Base-by-base conservation (phyloP, 2,888 invertebrate species). In the Coenonympha glycerion region DNA sequence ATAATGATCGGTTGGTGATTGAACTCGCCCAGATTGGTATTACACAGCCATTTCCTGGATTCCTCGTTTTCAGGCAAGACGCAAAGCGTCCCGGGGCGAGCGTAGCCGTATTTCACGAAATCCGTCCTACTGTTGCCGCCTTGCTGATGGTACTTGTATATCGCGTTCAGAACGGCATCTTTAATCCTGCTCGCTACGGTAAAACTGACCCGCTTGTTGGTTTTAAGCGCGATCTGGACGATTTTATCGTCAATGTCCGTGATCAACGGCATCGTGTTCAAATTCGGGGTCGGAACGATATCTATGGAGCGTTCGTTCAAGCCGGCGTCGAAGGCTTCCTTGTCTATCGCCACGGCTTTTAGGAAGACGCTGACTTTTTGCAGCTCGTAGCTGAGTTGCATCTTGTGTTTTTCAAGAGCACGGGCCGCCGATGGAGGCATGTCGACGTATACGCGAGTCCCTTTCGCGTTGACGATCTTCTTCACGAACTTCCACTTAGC, bases 401-500 rank as follows among this genome's bases (percentile, higher is more conserved):
- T 79, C 34, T 79, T 77, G 52, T 73, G 63, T 9, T 63, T 65
- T 47, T 81, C 81, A 2, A 87, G 64, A 1, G 76, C 76, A 8
- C 79, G 75, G 1, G 83, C 80, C 1, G 79, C 71, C 0, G 82
- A 73, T 8, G 83, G 80, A 1, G 83, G 84, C 71, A 87, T 81
- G 40, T 87, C 86, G 0, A 85, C 79, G 53, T 85, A 87, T 3
- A 87, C 48, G 9, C 85, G 64, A 5, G 79, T 85, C 1, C 86
- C 86, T 44, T 79, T 82, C 0, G 46, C 46, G 0, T 69, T 80
- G 2, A 80, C 64, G 5, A 85, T 69, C 51, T 78, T 78, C 60
- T 80, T 84, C 0, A 86, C 81, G 11, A 76, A 68, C 58, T 85
- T 85, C 86, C 86, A 87, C 69, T 74, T 79, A 65, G 68, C 64